Conservation (phyloP, 1,140 invertebrate genomes). For the Drosophila ironensis region DNA sequence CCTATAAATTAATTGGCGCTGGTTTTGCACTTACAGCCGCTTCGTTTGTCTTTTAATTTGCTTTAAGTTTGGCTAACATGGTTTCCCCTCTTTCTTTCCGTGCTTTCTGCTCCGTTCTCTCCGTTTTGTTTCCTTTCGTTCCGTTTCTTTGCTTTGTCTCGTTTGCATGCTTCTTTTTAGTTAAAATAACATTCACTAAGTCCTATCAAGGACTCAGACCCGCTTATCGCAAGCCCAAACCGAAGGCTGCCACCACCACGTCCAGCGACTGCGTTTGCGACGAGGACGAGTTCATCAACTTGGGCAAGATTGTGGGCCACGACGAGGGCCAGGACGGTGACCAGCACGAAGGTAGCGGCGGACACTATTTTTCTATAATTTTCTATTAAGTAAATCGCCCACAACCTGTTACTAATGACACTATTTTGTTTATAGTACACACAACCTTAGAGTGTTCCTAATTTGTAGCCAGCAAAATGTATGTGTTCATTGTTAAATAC, state of each 20-base stretch:
- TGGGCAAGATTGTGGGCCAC: conserved; percentile 37
- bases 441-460: too few relatives aligned
- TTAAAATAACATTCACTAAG: conserved; percentile 70
- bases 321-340: conserved; percentile 24
- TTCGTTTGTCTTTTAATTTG: conserved; percentile 41
- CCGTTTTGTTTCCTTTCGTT: conserved; percentile 3
- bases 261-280: conserved; percentile 65
- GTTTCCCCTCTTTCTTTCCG: conserved; percentile 2
- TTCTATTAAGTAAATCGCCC: conserved; percentile 11
- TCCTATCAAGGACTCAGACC: conserved; percentile 50
- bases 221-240: conserved; percentile 21
- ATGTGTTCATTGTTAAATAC: too few relatives aligned
- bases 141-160: conserved; percentile 24
- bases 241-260: conserved; percentile 13
- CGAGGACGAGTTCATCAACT: conserved; percentile 56
- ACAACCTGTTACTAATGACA: neutral
- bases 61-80: conserved; percentile 30
- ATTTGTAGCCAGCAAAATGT: too few relatives aligned
- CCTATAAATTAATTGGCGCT: conserved; percentile 68
- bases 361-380: conserved; percentile 21
- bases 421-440: conserved; percentile 9
- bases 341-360: conserved; percentile 66
- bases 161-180: conserved; percentile 56
- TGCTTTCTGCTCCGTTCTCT: neutral
- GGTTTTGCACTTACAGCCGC: conserved; percentile 45